phyloP scores from a whole-genome alignment of 2,113 vertebrate genomes.

The Trinectes maculatus region DNA sequence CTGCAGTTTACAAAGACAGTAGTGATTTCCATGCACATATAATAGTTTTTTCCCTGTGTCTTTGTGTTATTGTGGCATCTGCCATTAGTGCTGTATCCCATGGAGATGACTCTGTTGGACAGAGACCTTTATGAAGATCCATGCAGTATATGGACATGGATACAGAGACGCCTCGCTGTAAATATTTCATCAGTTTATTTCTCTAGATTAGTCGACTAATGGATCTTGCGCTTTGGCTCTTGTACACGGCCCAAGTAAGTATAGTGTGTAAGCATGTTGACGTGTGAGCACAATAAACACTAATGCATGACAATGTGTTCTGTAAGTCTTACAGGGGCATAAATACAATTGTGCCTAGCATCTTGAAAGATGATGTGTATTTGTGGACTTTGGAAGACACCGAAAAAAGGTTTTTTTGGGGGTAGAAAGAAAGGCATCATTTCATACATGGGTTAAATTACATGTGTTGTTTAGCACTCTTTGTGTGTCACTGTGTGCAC shows the following conservation, averaged over 20 bases:
- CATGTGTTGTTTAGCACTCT: neutral
- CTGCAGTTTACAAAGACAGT: neutral
- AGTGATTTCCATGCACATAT: neutral
- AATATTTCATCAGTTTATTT: constrained; percentile 42
- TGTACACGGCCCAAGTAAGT: neutral
- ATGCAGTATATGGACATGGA: constrained; percentile 13
- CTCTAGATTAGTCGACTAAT: neutral
- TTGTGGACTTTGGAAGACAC: neutral
- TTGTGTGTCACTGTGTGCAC: constrained; percentile 5
- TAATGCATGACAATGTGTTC: neutral
- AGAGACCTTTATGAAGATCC: constrained; percentile 3
- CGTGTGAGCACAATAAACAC: neutral
- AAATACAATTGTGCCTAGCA: neutral
- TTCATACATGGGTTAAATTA: neutral
- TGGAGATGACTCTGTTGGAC: constrained; percentile 9
- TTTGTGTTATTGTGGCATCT: neutral
- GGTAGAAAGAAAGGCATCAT: neutral
- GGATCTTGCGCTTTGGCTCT: neutral
- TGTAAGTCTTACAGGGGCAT: neutral
- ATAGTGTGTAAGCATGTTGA: neutral
- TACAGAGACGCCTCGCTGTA: constrained; percentile 1
- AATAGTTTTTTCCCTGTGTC: neutral
- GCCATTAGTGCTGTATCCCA: constrained; percentile 13
- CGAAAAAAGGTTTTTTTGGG: neutral
- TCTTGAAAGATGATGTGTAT: too few relatives aligned